Conservation (phyloP, 2,113 vertebrate genomes). For the Trematocara marginatum region DNA sequence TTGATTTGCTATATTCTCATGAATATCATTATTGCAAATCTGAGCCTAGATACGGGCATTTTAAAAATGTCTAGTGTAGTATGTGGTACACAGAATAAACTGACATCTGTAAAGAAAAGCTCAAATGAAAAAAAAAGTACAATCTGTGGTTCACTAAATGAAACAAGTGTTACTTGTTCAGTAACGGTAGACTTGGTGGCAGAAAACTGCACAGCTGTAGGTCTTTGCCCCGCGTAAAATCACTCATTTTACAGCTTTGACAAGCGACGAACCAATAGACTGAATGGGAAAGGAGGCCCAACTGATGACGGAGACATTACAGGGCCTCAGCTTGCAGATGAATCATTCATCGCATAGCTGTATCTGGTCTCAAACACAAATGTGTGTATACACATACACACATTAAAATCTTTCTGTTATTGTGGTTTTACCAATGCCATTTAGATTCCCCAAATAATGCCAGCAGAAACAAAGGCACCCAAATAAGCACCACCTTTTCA, state of each 20-base stretch:
- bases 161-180: background rate
- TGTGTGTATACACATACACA: background rate
- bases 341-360: slow-evolving; percentile 4
- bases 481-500: background rate
- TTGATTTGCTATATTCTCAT: background rate
- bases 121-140: background rate
- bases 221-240: background rate
- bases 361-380: background rate
- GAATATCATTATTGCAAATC: background rate
- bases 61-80: background rate
- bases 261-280: background rate
- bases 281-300: background rate
- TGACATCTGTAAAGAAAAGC: background rate
- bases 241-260: background rate
- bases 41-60: background rate
- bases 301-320: slow-evolving; percentile 24
- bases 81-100: background rate
- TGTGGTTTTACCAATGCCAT: background rate
- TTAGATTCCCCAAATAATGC: background rate
- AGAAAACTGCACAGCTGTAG: background rate
- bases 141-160: background rate
- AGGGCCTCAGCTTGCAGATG: background rate
- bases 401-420: background rate
- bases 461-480: background rate
- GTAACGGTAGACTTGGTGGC: background rate